Conservation (phyloP, 2,888 invertebrate species). For the Drosophila antonietae region DNA sequence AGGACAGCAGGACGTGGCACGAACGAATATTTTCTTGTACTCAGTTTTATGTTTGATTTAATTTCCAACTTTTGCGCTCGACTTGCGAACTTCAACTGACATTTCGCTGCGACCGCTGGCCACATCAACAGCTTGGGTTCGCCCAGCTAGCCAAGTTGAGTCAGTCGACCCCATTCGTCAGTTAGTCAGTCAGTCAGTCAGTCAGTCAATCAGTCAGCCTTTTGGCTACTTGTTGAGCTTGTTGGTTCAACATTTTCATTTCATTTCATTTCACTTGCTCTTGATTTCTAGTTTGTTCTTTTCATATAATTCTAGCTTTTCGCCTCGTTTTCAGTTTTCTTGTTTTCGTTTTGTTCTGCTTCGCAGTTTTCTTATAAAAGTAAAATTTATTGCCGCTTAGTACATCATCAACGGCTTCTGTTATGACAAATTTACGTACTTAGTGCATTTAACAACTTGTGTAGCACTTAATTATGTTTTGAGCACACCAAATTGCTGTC, state of each 20-base stretch:
- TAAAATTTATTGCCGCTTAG: conserved; percentile 74
- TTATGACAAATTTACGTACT: conserved; percentile 69
- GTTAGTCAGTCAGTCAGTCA: conserved; percentile 24
- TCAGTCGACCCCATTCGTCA: conserved; percentile 14
- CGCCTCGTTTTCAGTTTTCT: conserved; percentile 33
- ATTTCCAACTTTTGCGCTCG: conserved; percentile 76
- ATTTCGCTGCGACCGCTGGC: conserved; percentile 61
- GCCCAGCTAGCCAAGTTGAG: conserved; percentile 19
- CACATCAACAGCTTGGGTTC: conserved; percentile 77
- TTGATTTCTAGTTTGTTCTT: conserved; percentile 65
- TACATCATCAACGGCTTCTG: conserved; percentile 64
- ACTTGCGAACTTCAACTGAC: conserved; percentile 73
- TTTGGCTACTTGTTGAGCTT: conserved; percentile 67
- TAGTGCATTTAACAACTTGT: conserved; percentile 67
- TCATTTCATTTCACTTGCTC: conserved; percentile 47
- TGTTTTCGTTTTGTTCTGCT: conserved; percentile 19
- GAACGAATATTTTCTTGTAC: conserved; percentile 23
- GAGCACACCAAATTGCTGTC: conserved; percentile 63
- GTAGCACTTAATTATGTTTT: conserved; percentile 79
- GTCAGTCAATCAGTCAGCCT: conserved; percentile 27
- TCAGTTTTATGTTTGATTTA: conserved; percentile 78
- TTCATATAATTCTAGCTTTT: conserved; percentile 27
- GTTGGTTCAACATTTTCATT: conserved; percentile 41
- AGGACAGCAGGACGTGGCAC: conserved; percentile 5
- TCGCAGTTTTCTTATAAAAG: conserved; percentile 68